phyloP scores from a whole-genome alignment of 2,113 vertebrate species.

The Siphamia tubifer region DNA sequence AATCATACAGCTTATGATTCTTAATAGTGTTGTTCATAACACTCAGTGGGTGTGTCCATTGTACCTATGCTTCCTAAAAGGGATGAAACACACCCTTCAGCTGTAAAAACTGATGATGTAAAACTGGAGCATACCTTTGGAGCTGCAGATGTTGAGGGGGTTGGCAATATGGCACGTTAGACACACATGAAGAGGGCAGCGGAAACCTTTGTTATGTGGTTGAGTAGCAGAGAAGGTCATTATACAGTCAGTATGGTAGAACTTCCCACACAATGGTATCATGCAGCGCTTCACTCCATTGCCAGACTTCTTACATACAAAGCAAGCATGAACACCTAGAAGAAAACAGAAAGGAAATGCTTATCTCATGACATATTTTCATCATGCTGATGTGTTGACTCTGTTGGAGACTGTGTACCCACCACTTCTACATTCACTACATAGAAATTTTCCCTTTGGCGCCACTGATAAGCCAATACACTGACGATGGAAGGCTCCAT shows the following conservation, averaged over 20 bases:
- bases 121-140: constrained; percentile 84
- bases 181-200: constrained; percentile 96
- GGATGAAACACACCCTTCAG: no score
- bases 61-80: no score
- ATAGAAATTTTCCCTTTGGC: constrained; percentile 93
- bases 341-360: background rate
- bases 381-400: background rate
- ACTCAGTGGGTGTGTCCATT: no score
- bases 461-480: constrained; percentile 91
- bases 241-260: constrained; percentile 92
- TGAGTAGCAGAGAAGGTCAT: constrained; percentile 85
- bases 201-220: constrained; percentile 90
- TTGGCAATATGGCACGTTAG: constrained; percentile 93
- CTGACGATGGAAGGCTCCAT: constrained; percentile 93
- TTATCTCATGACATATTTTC: background rate
- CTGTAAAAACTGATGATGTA: no score
- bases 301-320: constrained; percentile 91
- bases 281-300: constrained; percentile 92
- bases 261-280: constrained; percentile 94
- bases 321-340: constrained; percentile 91
- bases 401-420: background rate
- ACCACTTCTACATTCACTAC: constrained; percentile 94
- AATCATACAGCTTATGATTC: background rate
- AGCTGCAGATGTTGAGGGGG: constrained; percentile 87
- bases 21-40: background rate